phyloP scores from a whole-genome alignment of 2,797 vertebrate genomes.

The Sebastes oblongus region DNA sequence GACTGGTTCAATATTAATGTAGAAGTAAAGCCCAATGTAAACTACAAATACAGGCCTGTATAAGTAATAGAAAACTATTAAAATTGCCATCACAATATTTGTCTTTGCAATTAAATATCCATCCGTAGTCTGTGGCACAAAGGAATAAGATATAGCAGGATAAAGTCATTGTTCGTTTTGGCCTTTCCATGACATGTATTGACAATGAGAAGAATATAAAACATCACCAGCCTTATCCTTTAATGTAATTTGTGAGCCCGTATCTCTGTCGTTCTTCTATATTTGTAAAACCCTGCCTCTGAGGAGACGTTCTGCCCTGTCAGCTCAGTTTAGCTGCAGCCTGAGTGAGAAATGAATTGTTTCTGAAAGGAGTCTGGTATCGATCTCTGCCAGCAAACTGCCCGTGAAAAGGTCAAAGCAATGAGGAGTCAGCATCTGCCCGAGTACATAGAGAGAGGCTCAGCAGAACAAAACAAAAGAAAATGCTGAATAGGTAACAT shows the following conservation, averaged over 20 bases:
- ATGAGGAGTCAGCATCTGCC: conserved; percentile 20
- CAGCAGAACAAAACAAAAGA: background rate
- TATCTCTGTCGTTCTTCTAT: background rate
- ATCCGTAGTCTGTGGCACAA: background rate
- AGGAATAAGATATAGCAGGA: background rate
- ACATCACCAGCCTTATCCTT: background rate
- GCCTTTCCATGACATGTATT: background rate
- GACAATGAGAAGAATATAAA: background rate
- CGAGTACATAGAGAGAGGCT: background rate
- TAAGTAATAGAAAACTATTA: background rate
- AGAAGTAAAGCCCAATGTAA: background rate
- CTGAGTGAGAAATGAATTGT: conserved; percentile 1
- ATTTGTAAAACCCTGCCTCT: background rate
- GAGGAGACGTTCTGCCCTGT: background rate
- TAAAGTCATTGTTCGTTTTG: background rate
- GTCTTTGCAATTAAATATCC: background rate
- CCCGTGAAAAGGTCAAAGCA: conserved; percentile 34
- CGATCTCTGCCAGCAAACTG: conserved; percentile 32
- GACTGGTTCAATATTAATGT: background rate
- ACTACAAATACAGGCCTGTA: background rate
- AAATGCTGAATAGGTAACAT: background rate
- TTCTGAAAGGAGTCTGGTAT: conserved; percentile 17
- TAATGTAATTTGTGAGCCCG: background rate
- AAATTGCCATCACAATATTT: background rate
- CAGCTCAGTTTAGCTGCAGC: conserved; percentile 7